These are phyloP conservation scores for Molossus molossus DNA, from an alignment of 2,797 vertebrate genomes.

Conservation along the genomic window DNA sequence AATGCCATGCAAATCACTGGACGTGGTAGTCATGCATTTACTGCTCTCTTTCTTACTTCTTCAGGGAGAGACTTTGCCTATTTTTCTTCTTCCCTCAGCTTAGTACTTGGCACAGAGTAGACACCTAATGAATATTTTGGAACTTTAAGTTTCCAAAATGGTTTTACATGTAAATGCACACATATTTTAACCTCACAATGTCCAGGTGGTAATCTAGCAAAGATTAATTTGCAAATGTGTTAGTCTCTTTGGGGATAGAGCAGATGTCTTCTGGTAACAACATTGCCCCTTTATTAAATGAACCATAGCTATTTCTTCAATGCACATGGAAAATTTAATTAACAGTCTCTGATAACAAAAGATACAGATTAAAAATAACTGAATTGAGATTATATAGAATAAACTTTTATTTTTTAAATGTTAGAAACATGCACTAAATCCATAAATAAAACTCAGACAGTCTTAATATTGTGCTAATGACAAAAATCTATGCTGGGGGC, in stretches of 20 bases:
- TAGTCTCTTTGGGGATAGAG: neutral
- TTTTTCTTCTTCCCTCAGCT: neutral
- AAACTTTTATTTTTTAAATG: slow-evolving; percentile 46
- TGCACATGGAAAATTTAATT: neutral
- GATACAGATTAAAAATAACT: neutral
- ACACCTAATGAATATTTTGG: slow-evolving; percentile 10
- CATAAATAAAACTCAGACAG: slow-evolving; percentile 49
- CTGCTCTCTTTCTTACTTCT: neutral
- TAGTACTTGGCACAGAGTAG: neutral
- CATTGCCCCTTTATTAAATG: neutral
- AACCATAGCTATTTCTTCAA: neutral
- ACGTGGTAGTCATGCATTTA: neutral
- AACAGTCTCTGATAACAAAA: slow-evolving; percentile 46
- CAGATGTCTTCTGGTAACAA: slow-evolving; percentile 13
- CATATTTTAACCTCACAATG: neutral
- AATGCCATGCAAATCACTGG: neutral
- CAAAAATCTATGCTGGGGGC: neutral
- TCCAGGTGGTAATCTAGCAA: neutral
- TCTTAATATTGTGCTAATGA: neutral
- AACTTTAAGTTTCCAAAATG: neutral
- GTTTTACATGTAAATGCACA: neutral
- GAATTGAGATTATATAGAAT: slow-evolving; percentile 22
- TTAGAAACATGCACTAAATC: neutral
- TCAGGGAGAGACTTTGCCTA: neutral
- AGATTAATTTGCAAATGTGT: slow-evolving; percentile 9